Percentiles rank a stretch among this genome's conserved stretches.
Evolutionary conservation across 92 coral and sea anemone species (phyloP).

Genomic region (Epizoanthus fatuus): DNA sequence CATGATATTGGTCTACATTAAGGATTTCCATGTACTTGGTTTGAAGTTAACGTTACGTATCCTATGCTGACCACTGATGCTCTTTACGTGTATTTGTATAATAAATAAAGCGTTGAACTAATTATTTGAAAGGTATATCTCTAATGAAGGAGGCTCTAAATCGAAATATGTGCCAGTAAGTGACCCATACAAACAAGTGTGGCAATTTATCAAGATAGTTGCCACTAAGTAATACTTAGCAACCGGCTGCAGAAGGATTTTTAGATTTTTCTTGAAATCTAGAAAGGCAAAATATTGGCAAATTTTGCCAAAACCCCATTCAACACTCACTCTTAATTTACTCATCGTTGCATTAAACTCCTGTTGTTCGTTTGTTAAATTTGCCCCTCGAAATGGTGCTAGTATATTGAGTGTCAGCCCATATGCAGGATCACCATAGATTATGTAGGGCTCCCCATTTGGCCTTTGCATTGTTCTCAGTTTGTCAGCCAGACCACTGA

Average conservation of each 20-base stretch:
- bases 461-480: constrained; percentile 39
- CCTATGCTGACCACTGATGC: background rate
- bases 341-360: constrained; percentile 69
- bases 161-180: constrained; percentile 52
- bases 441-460: constrained; percentile 64
- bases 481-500: constrained; percentile 54
- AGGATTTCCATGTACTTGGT: too few relatives aligned
- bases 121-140: constrained; percentile 47
- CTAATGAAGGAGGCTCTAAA: constrained; percentile 60
- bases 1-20: too few relatives aligned
- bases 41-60: background rate
- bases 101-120: constrained; percentile 1
- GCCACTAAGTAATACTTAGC: constrained; percentile 55
- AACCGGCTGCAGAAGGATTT: constrained; percentile 36
- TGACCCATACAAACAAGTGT: constrained; percentile 64
- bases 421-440: constrained; percentile 76
- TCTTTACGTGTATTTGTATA: background rate
- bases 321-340: constrained; percentile 60
- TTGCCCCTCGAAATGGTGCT: constrained; percentile 70
- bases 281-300: too few relatives aligned
- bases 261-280: too few relatives aligned
- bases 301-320: constrained; percentile 72
- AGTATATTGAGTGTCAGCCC: constrained; percentile 64
- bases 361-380: constrained; percentile 33
- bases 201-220: constrained; percentile 39